A percentile compares a stretch with the other conserved stretches of the same genome.
Conservation (phyloP, 2,888 invertebrate species). For the Macrophya alboannulata region DNA sequence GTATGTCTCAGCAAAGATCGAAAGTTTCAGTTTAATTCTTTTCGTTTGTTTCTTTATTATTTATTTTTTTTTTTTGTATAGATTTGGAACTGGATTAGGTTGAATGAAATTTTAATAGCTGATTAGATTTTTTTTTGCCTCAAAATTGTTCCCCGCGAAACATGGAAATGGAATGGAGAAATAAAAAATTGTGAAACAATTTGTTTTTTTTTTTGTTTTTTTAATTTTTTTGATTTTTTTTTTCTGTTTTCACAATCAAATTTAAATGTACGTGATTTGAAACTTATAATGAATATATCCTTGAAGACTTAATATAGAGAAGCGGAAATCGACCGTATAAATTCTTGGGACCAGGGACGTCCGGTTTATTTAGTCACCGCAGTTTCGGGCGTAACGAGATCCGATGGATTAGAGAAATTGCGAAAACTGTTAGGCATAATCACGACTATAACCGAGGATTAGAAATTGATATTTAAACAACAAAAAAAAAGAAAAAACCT, state of each 20-base stretch:
- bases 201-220: no score
- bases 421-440: not conserved
- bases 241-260: not conserved
- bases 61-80: no score
- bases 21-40: not conserved
- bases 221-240: not conserved
- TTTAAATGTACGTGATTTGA: not conserved
- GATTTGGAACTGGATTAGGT: no score
- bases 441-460: not conserved
- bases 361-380: slow-evolving; percentile 12
- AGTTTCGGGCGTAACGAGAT: not conserved
- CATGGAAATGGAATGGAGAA: no score
- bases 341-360: slow-evolving; percentile 9
- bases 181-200: no score
- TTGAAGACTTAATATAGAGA: not conserved
- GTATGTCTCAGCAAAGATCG: not conserved
- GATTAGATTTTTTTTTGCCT: no score
- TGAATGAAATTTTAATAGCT: no score
- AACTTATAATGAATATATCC: not conserved
- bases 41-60: no score
- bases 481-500: not conserved
- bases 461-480: not conserved
- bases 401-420: not conserved
- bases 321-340: not conserved
- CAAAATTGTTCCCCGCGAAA: no score